These are phyloP conservation scores for Lathronympha strigana DNA, from an alignment of 2,888 invertebrate genomes.

Conservation along the genomic window DNA sequence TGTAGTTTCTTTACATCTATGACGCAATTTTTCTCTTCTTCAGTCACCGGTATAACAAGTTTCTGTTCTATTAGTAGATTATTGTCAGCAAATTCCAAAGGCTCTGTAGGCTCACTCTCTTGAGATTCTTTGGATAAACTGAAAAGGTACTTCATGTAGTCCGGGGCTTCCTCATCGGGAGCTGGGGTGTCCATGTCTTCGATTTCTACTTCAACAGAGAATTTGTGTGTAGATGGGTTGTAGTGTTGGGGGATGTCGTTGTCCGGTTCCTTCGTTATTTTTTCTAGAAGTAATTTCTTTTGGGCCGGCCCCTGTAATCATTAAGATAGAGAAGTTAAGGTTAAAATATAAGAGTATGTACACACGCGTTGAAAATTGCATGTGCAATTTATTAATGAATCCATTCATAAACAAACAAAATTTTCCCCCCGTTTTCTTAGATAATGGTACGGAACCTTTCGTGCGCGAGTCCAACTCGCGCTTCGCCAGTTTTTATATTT, in stretches of 20 bases:
- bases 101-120: not conserved
- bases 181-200: constrained; percentile 45
- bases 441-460: too few species aligned
- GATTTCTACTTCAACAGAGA: constrained; percentile 51
- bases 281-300: constrained; percentile 20
- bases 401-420: too few species aligned
- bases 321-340: not conserved
- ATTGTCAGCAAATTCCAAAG: constrained; percentile 3
- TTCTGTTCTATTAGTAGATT: constrained; percentile 5
- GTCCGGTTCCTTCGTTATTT: constrained; percentile 17
- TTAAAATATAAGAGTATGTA: too few species aligned
- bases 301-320: constrained; percentile 9
- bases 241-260: not conserved
- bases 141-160: constrained; percentile 36
- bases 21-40: not conserved
- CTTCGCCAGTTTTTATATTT: too few species aligned
- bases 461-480: too few species aligned
- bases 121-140: constrained; percentile 21
- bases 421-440: too few species aligned
- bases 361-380: too few species aligned
- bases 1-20: constrained; percentile 15
- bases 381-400: too few species aligned
- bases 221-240: constrained; percentile 25
- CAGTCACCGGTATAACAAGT: not conserved
- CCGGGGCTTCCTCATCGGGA: constrained; percentile 18